Evolutionary conservation across 2,888 invertebrate species (phyloP).

Genomic region (Boloria selene): DNA sequence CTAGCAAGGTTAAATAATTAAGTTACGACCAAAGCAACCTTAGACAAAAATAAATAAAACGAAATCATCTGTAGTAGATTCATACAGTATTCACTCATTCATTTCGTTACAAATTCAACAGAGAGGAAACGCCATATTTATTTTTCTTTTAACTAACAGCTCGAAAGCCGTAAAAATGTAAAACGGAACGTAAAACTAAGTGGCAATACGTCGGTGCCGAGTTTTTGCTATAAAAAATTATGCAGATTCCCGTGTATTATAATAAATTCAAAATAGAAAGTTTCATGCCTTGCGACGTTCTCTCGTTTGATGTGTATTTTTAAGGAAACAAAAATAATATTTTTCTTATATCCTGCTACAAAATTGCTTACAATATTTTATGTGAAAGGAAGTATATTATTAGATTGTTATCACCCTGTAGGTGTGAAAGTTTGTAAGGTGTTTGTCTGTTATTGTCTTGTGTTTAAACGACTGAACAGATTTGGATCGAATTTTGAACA

Average conservation of each 20-base stretch:
- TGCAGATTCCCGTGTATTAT: conserved; percentile 38
- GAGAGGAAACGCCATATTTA: not conserved
- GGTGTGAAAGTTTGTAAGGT: too few relatives aligned
- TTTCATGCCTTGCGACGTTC: conserved; percentile 24
- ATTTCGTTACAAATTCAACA: not conserved
- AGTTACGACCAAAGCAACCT: not conserved
- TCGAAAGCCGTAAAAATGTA: conserved; percentile 34
- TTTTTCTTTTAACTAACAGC: conserved; percentile 15
- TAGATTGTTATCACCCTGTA: too few relatives aligned
- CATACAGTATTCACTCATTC: not conserved
- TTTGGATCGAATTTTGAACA: too few relatives aligned
- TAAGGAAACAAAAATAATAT: not conserved
- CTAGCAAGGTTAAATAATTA: too few relatives aligned
- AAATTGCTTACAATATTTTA: too few relatives aligned
- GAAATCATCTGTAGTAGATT: too few relatives aligned
- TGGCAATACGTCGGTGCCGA: conserved; percentile 35
- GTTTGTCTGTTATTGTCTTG: too few relatives aligned
- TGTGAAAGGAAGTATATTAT: too few relatives aligned
- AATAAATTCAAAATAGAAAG: conserved; percentile 39
- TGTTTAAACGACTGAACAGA: too few relatives aligned
- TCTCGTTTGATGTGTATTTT: not conserved
- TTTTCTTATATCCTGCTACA: too few relatives aligned
- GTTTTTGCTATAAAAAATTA: conserved; percentile 38
- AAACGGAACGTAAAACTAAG: conserved; percentile 33
- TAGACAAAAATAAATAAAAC: too few relatives aligned